phyloP scores from a whole-genome alignment of 2,113 vertebrate species.

The Oceanodroma tethys region DNA sequence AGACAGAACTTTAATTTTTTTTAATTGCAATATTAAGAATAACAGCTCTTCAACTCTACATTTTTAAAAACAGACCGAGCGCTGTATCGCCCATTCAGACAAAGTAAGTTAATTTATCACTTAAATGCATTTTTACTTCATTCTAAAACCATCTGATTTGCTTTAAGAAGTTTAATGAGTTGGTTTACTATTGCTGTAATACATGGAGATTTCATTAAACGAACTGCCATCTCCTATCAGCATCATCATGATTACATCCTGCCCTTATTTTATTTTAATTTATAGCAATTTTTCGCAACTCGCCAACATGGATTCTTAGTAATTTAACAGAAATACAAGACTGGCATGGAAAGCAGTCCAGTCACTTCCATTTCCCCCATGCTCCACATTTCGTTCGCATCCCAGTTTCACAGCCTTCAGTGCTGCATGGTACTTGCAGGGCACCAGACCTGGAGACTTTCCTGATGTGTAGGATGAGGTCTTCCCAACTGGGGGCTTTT shows the following conservation, averaged over 20 bases:
- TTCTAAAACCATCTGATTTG: slow-evolving; percentile 4
- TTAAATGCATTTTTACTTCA: background rate
- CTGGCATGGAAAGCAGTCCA: background rate
- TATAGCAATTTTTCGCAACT: background rate
- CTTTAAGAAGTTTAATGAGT: slow-evolving; percentile 2
- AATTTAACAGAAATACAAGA: background rate
- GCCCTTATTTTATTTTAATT: slow-evolving; percentile 12
- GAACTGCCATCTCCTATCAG: slow-evolving; percentile 9
- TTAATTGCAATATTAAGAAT: background rate
- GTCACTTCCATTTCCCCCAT: background rate
- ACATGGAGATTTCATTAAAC: background rate
- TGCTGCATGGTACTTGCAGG: background rate
- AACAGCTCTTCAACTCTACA: background rate
- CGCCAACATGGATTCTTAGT: background rate
- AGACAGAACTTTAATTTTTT: background rate
- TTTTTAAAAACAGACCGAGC: background rate
- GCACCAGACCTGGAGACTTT: background rate
- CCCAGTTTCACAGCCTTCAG: background rate
- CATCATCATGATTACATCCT: background rate
- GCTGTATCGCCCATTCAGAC: background rate
- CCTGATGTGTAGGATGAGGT: background rate
- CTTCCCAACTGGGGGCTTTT: background rate
- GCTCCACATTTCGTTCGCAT: background rate
- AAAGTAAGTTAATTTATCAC: background rate
- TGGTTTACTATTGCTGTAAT: background rate